phyloP scores from a whole-genome alignment of 2,113 vertebrate species.

The Halcyon senegalensis region DNA sequence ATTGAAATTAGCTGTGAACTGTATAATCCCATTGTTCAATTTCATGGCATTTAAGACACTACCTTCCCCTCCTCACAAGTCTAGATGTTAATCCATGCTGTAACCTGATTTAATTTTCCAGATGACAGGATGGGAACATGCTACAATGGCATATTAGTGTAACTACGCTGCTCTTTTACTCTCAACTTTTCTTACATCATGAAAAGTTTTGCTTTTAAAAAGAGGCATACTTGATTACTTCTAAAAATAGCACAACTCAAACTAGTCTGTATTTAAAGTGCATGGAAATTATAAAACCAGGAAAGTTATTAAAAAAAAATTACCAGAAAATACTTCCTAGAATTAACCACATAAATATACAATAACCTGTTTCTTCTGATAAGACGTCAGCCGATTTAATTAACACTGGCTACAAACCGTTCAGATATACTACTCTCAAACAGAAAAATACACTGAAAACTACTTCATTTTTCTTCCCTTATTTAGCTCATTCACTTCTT shows the following conservation, averaged over 20 bases:
- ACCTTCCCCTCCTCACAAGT: conserved; percentile 69
- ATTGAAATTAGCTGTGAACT: conserved; percentile 77
- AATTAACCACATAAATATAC: neutral
- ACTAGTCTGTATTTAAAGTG: neutral
- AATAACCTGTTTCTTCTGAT: neutral
- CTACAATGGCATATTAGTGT: conserved; percentile 58
- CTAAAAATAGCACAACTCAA: neutral
- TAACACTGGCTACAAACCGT: neutral
- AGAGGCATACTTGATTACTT: neutral
- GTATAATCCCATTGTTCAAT: conserved; percentile 85
- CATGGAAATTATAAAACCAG: neutral
- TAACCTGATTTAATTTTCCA: conserved; percentile 85
- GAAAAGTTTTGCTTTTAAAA: conserved; percentile 5
- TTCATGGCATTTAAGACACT: conserved; percentile 86
- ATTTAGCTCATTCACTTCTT: neutral
- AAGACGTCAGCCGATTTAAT: neutral
- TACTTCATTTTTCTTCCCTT: neutral
- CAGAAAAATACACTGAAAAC: neutral
- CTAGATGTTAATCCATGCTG: conserved; percentile 77
- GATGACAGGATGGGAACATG: conserved; percentile 82
- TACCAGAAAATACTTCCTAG: neutral
- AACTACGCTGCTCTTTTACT: conserved; percentile 70
- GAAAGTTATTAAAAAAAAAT: neutral
- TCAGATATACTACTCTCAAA: neutral
- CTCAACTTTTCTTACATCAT: conserved; percentile 20